These are phyloP conservation scores for Aplodontia rufa DNA, from an alignment of 2,113 vertebrate species.

Conservation along the genomic window DNA sequence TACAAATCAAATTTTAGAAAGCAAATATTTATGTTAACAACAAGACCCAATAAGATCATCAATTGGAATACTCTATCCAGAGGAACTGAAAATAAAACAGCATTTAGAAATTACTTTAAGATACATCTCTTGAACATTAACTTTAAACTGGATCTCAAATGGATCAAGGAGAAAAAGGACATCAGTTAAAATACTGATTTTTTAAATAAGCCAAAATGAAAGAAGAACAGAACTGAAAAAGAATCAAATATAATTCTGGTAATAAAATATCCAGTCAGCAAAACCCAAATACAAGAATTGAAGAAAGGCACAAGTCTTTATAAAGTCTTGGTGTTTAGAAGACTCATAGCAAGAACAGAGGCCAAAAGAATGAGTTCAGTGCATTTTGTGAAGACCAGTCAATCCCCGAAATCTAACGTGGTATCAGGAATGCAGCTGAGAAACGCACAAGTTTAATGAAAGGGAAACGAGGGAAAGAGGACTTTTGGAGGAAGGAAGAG, in stretches of 20 bases:
- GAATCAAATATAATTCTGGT: background rate
- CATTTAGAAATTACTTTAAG: background rate
- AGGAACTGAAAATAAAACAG: conserved; percentile 30
- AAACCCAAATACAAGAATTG: background rate
- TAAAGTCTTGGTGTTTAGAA: background rate
- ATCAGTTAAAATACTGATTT: background rate
- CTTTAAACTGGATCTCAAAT: background rate
- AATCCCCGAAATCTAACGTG: background rate
- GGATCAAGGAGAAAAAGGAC: background rate
- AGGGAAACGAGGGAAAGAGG: rapidly evolving
- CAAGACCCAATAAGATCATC: background rate
- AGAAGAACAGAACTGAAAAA: background rate
- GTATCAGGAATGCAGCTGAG: background rate
- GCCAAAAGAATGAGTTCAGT: background rate
- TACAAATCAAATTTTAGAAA: background rate
- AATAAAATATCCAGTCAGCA: background rate
- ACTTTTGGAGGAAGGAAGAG: background rate
- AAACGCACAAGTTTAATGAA: background rate
- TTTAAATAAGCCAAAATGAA: conserved; percentile 4
- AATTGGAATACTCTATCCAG: background rate
- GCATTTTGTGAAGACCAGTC: background rate
- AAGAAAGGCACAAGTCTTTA: background rate
- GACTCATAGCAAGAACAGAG: background rate
- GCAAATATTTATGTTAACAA: background rate
- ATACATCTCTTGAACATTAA: background rate